phyloP scores from a whole-genome alignment of 2,888 invertebrate genomes.

The Diadegma fenestrale region DNA sequence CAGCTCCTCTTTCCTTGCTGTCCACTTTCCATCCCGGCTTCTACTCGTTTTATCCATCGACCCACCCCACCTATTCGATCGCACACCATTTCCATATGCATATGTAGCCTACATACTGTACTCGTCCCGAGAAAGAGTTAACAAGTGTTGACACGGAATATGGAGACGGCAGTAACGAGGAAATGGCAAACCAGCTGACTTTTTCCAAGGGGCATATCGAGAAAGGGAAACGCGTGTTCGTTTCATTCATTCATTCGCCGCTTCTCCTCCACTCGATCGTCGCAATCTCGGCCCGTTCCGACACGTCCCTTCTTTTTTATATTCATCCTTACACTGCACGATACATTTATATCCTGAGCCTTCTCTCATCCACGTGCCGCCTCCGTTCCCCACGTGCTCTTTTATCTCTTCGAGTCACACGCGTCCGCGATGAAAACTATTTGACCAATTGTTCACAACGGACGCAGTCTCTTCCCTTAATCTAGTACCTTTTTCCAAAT shows the following conservation, averaged over 20 bases:
- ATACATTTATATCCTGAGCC: constrained; percentile 12
- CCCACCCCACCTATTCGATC: neutral
- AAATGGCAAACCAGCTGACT: constrained; percentile 66
- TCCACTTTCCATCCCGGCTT: constrained; percentile 41
- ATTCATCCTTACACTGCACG: constrained; percentile 40
- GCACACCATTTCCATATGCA: constrained; percentile 2
- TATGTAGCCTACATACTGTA: neutral
- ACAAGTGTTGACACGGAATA: constrained; percentile 35
- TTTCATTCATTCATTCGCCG: constrained; percentile 69
- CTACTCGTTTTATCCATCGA: constrained; percentile 41
- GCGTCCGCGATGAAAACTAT: constrained; percentile 23
- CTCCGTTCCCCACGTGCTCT: constrained; percentile 18
- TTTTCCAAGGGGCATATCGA: constrained; percentile 62
- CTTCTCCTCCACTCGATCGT: constrained; percentile 62
- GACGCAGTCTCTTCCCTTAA: neutral
- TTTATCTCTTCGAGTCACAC: constrained; percentile 39
- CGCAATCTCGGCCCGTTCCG: constrained; percentile 66
- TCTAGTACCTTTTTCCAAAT: neutral
- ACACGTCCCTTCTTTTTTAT: constrained; percentile 43
- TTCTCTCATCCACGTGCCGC: constrained; percentile 17
- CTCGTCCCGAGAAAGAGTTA: constrained; percentile 41
- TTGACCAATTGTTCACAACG: constrained; percentile 13
- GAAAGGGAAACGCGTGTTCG: constrained; percentile 63
- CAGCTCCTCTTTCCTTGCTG: constrained; percentile 49
- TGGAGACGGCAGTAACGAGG: constrained; percentile 58